phyloP scores from a whole-genome alignment of 2,113 vertebrate species.

The Piaya cayana region DNA sequence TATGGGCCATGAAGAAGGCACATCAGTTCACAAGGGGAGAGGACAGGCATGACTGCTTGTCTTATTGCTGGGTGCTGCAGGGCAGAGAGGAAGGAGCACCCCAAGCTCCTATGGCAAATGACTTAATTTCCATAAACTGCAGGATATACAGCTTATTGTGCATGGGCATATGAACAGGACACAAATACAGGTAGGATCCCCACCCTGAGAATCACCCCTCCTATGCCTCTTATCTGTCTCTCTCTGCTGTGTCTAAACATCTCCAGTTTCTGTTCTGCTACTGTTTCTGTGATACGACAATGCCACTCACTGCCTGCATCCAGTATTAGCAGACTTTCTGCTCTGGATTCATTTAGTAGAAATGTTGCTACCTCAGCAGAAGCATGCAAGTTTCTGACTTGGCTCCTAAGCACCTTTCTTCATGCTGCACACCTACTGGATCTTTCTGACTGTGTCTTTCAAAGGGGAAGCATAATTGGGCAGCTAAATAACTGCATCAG shows the following conservation, averaged over 20 bases:
- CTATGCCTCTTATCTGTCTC: not conserved
- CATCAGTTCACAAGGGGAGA: not conserved
- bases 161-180: not conserved
- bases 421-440: not conserved
- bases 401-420: not conserved
- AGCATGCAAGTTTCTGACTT: not conserved
- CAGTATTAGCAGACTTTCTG: slow-evolving; percentile 37
- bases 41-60: not conserved
- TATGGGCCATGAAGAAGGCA: not conserved
- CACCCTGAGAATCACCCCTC: not conserved
- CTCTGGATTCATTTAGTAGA: not conserved
- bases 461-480: not conserved
- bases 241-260: not conserved
- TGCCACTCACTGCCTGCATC: slow-evolving; percentile 47
- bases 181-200: not conserved
- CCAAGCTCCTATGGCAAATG: not conserved
- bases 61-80: not conserved
- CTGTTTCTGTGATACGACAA: not conserved
- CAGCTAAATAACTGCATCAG: not conserved
- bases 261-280: not conserved
- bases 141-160: not conserved
- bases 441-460: not conserved
- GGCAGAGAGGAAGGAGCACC: not conserved
- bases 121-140: not conserved
- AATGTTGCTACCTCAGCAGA: not conserved